These are phyloP conservation scores for Nomia melanderi DNA, from an alignment of 1,140 invertebrate species.

Conservation along the genomic window DNA sequence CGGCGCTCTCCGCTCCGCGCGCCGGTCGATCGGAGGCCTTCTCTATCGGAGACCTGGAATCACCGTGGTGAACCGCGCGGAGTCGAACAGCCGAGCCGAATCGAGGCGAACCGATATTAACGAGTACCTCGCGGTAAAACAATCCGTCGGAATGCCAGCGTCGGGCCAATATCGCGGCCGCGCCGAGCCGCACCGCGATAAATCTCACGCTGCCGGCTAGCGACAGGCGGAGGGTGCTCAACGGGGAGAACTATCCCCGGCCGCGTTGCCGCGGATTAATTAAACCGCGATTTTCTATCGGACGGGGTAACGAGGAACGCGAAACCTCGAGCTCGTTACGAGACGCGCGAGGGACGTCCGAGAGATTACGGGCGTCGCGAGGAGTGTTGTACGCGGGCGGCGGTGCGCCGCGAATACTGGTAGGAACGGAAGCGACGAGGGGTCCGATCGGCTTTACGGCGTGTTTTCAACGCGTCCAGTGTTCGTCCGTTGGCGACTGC, in stretches of 20 bases:
- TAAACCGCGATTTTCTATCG: neutral
- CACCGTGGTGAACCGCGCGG: neutral
- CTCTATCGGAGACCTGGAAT: constrained; percentile 40
- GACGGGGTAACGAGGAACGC: neutral
- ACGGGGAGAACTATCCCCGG: neutral
- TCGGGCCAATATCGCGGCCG: neutral
- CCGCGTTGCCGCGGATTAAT: neutral
- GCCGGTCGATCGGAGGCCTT: constrained; percentile 11
- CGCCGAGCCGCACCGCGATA: constrained; percentile 27
- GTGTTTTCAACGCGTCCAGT: constrained; percentile 16
- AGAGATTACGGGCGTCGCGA: neutral
- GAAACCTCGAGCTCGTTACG: too few relatives aligned
- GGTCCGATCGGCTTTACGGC: constrained; percentile 1
- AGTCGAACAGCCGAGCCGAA: neutral
- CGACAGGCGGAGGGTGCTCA: constrained; percentile 3
- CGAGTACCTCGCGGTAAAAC: constrained; percentile 40
- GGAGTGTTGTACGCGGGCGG: too few relatives aligned
- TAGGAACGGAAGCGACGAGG: constrained; percentile 12
- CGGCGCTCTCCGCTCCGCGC: neutral
- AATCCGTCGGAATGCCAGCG: constrained; percentile 34
- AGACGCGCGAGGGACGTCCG: too few relatives aligned
- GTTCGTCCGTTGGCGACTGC: constrained; percentile 14
- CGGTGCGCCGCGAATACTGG: neutral
- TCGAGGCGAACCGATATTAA: constrained; percentile 25
- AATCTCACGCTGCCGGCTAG: constrained; percentile 34